Evolutionary conservation across 2,797 vertebrate genomes (phyloP), one percentile per base, ranked within the genome.

Genomic region (Sebastes cheni): DNA sequence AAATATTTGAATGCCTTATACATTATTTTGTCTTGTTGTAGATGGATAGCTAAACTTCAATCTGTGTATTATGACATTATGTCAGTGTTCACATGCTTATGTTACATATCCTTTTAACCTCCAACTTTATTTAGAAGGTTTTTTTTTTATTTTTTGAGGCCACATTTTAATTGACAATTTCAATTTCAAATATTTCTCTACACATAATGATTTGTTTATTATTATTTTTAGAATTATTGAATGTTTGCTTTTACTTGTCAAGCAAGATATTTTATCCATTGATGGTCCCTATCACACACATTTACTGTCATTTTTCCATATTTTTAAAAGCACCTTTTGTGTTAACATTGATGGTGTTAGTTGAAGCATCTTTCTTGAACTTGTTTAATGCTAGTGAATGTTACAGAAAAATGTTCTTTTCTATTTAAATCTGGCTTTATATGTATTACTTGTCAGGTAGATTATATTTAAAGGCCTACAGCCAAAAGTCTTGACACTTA

Each of bases 311-410:
- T 30, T 55, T 76, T 66, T 13, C 20, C 30, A 1, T 54, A 39
- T 6, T 66, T 81, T 34, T n/a, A 56, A 46, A 16, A 2, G 1
- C 30, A 61, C 68, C 6, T 71, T 32, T 75, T 81, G 8, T 61
- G 46, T 67, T 72, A 13, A 62, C 27, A 27, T 78, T 39, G 29
- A 27, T 78, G 16, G 14, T 81, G 29, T 71, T 22, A 18, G 32
- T 50, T 58, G 6, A 46, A 73, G 56, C 32, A 56, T 55, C 7
- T 77, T 18, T 71, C 62, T 65, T 60, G 14, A 54, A 30, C 11
- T 32, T 85, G 70, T 80, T 6, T 84, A 22, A 60, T 42, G 20
- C 16, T 55, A 79, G 54, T 86, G 16, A 72, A 46, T 85, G 22
- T 67, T 50, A 4, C 20, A 79, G 4, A 52, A 36, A 73, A 86